phyloP scores from a whole-genome alignment of 92 coral and sea anemone species.

The Bergia puertoricense region DNA sequence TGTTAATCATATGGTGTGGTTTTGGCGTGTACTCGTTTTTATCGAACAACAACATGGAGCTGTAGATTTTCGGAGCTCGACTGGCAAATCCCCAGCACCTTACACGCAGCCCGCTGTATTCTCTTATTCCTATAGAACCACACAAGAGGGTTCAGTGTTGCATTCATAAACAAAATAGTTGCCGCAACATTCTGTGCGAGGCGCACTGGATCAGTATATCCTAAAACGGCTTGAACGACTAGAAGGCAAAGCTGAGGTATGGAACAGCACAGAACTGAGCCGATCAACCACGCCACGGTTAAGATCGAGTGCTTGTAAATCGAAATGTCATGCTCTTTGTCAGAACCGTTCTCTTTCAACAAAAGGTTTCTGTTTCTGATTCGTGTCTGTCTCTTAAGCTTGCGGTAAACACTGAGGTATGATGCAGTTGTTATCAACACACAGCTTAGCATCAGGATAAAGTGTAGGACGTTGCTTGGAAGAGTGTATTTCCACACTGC shows the following conservation, averaged over 20 bases:
- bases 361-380: neutral
- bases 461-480: constrained; percentile 12
- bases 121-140: constrained; percentile 27
- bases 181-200: constrained; percentile 38
- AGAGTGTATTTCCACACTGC: constrained; percentile 32
- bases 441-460: constrained; percentile 17
- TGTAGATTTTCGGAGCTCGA: neutral
- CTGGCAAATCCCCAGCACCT: constrained; percentile 15
- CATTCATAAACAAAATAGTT: constrained; percentile 31
- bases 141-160: constrained; percentile 31
- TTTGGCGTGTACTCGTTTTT: neutral
- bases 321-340: neutral
- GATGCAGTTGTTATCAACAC: constrained; percentile 21
- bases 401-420: constrained; percentile 4
- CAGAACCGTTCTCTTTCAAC: neutral
- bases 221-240: neutral
- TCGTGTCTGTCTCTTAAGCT: neutral
- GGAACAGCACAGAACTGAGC: constrained; percentile 28
- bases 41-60: neutral
- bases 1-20: neutral
- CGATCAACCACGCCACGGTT: constrained; percentile 39
- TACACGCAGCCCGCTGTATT: constrained; percentile 6
- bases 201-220: constrained; percentile 34
- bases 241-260: constrained; percentile 21
- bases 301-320: constrained; percentile 29